Base-by-base conservation (phyloP, 2,797 vertebrate genomes). In the Myripristis jacobus region DNA sequence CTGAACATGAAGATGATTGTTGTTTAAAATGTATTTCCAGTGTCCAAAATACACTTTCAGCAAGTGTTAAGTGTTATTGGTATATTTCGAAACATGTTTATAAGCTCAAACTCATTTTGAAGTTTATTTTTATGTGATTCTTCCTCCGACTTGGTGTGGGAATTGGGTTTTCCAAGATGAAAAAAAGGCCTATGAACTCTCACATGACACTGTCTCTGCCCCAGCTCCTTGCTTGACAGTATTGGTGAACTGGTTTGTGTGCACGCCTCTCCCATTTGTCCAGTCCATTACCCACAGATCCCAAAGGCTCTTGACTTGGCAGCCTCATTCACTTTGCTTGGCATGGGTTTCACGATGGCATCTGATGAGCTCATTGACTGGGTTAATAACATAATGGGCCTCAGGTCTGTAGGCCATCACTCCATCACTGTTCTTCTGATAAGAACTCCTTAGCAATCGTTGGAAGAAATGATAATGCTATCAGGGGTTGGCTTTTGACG, bases 281-380 rank as follows among this genome's bases (percentile, higher is more conserved):
- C 48, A 61, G 18, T 68, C 65, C 72, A 72, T 84, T 73, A 75
- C 73, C 66, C 66, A 48, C 27, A 15, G 25, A 24, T 52, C 53
- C 75, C n/a, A 34, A 50, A 55, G 43, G 10, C 70, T 60, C 61
- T 48, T 38, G 62, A 73, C 75, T 56, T 80, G 75, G 65, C 67
- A 67, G 29, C 15, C 24, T 21, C 22, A 29, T 66, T 66, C 38
- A 21, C 59, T 68, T 75, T 67, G 56, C 50, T 66, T 61, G 54
- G 71, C 61, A 57, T 18, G 8, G 38, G 7, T 61, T 36, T 51
- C 74, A 59, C 10, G 2, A 13, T 25, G 72, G 27, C 56, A 22
- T 61, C 54, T 29, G 71, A 80, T 79, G 59, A 79, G 70, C 61
- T 88, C 54, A 77, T 43, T 73, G 65, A 69, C 67, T 46, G 27